Base-by-base conservation (phyloP, 1,140 invertebrate species). In the Drosophila leontia region DNA sequence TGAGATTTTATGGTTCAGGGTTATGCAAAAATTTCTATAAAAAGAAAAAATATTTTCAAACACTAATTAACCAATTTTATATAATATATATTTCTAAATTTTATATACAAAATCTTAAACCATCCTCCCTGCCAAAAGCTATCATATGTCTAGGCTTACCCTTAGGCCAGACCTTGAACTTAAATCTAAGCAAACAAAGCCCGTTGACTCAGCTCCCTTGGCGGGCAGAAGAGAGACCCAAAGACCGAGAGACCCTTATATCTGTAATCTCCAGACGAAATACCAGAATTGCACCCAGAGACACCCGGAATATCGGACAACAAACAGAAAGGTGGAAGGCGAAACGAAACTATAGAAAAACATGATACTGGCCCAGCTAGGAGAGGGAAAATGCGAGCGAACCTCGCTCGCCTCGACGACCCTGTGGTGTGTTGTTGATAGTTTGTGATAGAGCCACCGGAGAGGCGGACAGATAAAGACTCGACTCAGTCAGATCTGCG, bases 401-500 rank as follows among this genome's bases (percentile, higher is more conserved):
- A 35, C 17, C 17, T 42, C 39, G 39, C 37, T 56, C 42, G 35
- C 29, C 37, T 56, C 42, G 26, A 44, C 37, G 68, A 51, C 56
- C 47, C 47, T 53, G 47, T 3, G 6, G 41, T 12, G 44, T n/a
- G 23, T 42, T 19, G 65, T 35, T 59, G 55, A 71, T 59, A 72
- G 69, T 75, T 62, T 62, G 69, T 62, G 69, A 75, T 60, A 53
- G 65, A 60, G 47, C 7, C 23, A 12, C 26, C 17, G 63, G 63
- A 62, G 56, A 50, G 42, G 37, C 42, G 47, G 23, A 2, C 23
- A 59, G 70, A 75, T 74, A 74, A 74, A 74, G 69, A 63, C 57
- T 75, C 71, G 29, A 74, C 71, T 74, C 57, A 63, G 70, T 75
- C 69, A 75, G 70, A 45, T 13, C 13, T 7, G 19, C 45, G 67